A percentile compares a stretch with the other conserved stretches of the same genome.
These are phyloP conservation scores for Elephas maximus DNA, from an alignment of 2,113 vertebrate genomes.

Conservation along the genomic window DNA sequence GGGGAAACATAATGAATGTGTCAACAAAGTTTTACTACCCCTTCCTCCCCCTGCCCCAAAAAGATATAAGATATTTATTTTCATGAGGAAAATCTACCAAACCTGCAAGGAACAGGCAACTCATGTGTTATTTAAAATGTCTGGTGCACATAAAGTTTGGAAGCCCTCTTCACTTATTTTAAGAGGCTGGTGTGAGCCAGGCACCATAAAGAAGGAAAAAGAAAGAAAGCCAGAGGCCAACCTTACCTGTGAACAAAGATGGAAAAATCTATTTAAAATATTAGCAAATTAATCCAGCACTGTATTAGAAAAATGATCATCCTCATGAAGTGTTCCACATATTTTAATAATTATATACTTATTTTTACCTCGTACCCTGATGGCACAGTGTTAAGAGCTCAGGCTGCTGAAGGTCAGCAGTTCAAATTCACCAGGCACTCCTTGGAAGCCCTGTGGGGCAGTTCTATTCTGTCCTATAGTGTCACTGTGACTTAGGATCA, in stretches of 20 bases:
- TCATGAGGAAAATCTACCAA: background rate
- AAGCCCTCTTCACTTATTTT: background rate
- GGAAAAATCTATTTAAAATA: slow-evolving; percentile 17
- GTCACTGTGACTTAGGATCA: too few relatives aligned
- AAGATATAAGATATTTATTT: background rate
- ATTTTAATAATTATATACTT: slow-evolving; percentile 8
- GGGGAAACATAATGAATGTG: background rate
- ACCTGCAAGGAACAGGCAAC: background rate
- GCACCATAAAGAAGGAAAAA: background rate
- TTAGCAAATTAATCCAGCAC: background rate
- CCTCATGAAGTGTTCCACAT: background rate
- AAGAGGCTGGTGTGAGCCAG: background rate
- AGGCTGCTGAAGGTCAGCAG: too few relatives aligned
- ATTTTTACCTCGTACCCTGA: background rate
- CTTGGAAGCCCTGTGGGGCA: too few relatives aligned
- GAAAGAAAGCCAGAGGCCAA: background rate
- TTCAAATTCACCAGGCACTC: too few relatives aligned
- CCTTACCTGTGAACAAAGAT: background rate
- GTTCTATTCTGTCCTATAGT: too few relatives aligned
- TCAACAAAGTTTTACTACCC: background rate
- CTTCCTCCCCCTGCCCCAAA: too few relatives aligned
- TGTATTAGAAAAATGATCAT: background rate
- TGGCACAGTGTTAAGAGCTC: background rate
- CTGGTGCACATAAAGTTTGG: background rate
- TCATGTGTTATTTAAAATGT: background rate